Conservation (phyloP, 2,888 invertebrate genomes). For the Allophyes oxyacanthae region DNA sequence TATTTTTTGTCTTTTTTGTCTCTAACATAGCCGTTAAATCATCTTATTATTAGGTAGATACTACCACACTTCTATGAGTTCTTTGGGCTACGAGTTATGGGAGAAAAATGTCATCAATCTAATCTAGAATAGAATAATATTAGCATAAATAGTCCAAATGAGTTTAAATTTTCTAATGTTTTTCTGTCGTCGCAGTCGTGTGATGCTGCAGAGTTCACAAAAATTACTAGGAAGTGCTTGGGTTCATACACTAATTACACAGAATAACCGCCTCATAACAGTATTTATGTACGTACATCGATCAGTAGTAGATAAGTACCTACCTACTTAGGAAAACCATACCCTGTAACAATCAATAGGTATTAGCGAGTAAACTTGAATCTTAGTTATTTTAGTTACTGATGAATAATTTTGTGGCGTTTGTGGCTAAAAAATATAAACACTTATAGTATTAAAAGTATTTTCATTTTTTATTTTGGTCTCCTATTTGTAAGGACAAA, state of each 20-base stretch:
- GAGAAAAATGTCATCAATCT: too few species aligned
- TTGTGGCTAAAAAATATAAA: too few species aligned
- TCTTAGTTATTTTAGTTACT: too few species aligned
- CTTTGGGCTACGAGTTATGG: conserved; percentile 18
- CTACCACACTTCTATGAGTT: conserved; percentile 33
- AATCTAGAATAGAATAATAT: too few species aligned
- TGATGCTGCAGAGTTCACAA: conserved; percentile 1
- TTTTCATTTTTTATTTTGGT: too few species aligned
- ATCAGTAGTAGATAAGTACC: neutral
- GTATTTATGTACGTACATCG: conserved; percentile 6
- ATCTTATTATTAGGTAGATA: conserved; percentile 26
- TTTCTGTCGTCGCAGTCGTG: conserved; percentile 7
- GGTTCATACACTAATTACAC: conserved; percentile 5
- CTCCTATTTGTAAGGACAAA: too few species aligned
- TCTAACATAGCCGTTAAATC: too few species aligned
- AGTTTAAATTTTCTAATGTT: conserved; percentile 31
- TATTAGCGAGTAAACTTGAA: too few species aligned
- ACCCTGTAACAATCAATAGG: too few species aligned
- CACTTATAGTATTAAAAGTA: too few species aligned
- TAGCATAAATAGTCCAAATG: conserved; percentile 18
- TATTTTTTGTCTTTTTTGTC: too few species aligned
- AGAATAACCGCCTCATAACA: conserved; percentile 14
- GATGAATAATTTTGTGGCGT: too few species aligned
- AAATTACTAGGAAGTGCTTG: conserved; percentile 21
- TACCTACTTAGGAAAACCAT: neutral